Conservation (phyloP, 92 coral and sea anemone genomes). For the Parazoanthus atlanticus region DNA sequence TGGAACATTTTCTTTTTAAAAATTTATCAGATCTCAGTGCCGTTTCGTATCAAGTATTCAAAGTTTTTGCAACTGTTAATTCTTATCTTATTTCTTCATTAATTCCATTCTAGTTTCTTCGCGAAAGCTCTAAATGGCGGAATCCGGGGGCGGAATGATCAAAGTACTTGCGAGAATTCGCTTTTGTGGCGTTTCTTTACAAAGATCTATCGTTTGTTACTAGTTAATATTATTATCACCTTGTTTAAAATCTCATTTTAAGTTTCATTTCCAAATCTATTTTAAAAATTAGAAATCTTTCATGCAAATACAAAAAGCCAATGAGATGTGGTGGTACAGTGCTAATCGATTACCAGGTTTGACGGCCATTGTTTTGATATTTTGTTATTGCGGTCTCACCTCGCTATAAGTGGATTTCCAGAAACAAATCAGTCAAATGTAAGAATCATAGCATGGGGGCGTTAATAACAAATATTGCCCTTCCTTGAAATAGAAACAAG, state of each 20-base stretch:
- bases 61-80: not conserved
- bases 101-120: too few species aligned
- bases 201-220: not conserved
- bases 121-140: not conserved
- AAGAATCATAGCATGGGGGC: not conserved
- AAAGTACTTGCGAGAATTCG: not conserved
- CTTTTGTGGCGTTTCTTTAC: not conserved
- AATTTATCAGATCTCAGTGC: not conserved
- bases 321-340: not conserved
- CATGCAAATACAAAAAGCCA: not conserved
- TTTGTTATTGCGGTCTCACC: not conserved
- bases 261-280: not conserved
- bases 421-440: not conserved
- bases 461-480: conserved; percentile 4
- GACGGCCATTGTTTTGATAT: not conserved
- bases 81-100: not conserved
- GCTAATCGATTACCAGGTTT: not conserved
- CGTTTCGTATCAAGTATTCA: too few species aligned
- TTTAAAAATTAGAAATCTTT: not conserved
- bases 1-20: too few species aligned
- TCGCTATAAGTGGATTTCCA: not conserved
- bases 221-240: not conserved
- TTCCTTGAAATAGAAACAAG: conserved; percentile 17
- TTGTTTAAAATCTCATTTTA: not conserved
- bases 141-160: not conserved